phyloP scores from a whole-genome alignment of 2,113 vertebrate species.

The Muscicapa adusta region DNA sequence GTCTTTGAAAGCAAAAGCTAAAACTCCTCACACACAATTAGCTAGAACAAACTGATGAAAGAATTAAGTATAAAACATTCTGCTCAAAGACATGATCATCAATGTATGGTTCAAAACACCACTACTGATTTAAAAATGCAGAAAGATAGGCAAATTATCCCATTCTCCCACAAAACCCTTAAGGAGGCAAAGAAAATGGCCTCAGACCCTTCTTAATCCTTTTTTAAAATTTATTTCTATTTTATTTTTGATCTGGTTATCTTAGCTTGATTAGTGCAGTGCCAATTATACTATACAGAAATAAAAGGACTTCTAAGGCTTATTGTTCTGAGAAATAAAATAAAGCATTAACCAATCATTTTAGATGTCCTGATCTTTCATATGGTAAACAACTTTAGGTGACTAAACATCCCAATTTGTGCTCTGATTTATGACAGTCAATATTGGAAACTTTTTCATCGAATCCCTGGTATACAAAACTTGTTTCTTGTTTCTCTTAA shows the following conservation, averaged over 20 bases:
- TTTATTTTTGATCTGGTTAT: background rate
- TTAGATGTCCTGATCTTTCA: background rate
- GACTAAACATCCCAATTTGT: background rate
- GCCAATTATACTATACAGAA: background rate
- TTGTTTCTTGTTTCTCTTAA: background rate
- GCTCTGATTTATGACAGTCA: background rate
- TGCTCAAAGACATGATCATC: constrained; percentile 45
- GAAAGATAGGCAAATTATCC: background rate
- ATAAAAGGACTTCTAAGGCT: background rate
- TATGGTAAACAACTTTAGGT: background rate
- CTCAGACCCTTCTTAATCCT: background rate
- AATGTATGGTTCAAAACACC: constrained; percentile 11
- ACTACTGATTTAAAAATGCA: constrained; percentile 13
- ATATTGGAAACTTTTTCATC: background rate
- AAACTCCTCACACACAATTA: constrained; percentile 62
- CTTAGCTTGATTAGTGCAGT: background rate
- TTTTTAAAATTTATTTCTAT: background rate
- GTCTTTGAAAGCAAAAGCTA: constrained; percentile 65
- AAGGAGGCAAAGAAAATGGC: background rate
- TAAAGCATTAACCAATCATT: background rate
- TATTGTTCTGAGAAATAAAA: background rate
- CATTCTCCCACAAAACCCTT: background rate
- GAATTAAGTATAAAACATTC: constrained; percentile 46
- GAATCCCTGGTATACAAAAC: background rate
- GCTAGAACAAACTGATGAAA: constrained; percentile 52